These are phyloP conservation scores for Tenebrio molitor DNA, from an alignment of 1,140 invertebrate species.

Conservation along the genomic window DNA sequence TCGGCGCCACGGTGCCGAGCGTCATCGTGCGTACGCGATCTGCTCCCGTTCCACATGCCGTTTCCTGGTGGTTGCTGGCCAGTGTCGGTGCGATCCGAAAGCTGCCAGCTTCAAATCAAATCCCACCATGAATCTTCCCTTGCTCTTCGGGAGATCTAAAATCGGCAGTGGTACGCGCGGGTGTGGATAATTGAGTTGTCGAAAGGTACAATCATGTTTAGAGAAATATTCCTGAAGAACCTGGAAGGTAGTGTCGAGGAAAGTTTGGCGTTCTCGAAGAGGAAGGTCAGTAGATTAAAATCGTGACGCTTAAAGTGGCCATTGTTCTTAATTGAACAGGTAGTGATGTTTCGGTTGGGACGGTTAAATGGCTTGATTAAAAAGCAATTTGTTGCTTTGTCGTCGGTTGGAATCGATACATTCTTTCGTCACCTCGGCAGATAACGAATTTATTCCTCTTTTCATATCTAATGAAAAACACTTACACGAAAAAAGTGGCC, in stretches of 20 bases:
- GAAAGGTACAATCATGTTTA: constrained; percentile 43
- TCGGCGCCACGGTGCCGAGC: constrained; percentile 29
- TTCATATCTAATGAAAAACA: too few relatives aligned
- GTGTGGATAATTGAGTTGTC: too few relatives aligned
- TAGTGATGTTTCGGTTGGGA: not conserved
- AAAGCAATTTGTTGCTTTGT: too few relatives aligned
- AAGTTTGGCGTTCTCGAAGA: constrained; percentile 46
- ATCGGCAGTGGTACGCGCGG: too few relatives aligned
- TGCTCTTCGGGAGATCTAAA: too few relatives aligned
- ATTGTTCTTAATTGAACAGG: not conserved
- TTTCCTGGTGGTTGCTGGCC: not conserved
- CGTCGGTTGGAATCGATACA: too few relatives aligned
- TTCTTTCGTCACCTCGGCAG: too few relatives aligned
- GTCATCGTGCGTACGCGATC: constrained; percentile 24
- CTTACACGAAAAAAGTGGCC: too few relatives aligned
- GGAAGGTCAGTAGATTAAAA: constrained; percentile 48
- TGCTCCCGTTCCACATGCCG: constrained; percentile 9
- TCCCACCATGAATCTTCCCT: too few relatives aligned
- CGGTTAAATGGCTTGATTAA: too few relatives aligned
- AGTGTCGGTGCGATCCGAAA: not conserved
- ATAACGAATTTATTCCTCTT: too few relatives aligned
- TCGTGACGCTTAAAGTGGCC: too few relatives aligned
- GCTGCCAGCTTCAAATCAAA: not conserved
- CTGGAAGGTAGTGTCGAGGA: constrained; percentile 48
- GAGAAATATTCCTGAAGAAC: constrained; percentile 54